phyloP scores from a whole-genome alignment of 2,888 invertebrate genomes.

The Nephrotoma flavescens region DNA sequence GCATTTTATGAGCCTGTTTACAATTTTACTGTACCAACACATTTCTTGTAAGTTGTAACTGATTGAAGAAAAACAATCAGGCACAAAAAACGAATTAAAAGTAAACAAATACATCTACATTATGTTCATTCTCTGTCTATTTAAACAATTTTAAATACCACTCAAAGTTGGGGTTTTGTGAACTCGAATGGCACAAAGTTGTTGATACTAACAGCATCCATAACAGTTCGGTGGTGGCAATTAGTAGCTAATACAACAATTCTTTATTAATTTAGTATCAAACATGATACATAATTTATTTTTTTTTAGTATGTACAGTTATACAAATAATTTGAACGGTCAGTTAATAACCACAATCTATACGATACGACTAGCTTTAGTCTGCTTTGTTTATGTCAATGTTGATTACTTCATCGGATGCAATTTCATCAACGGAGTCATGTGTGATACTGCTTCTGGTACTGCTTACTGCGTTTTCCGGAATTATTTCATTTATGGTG shows the following conservation, averaged over 20 bases:
- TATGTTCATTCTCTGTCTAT: no score
- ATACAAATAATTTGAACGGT: not conserved
- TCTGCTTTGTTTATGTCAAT: not conserved
- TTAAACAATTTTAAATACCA: no score
- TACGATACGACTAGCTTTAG: not conserved
- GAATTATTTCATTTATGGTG: not conserved
- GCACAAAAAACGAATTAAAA: no score
- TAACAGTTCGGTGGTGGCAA: no score
- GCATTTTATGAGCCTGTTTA: no score
- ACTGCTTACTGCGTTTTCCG: not conserved
- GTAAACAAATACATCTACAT: no score
- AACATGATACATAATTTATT: not conserved
- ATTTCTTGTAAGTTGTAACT: no score
- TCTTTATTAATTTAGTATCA: not conserved
- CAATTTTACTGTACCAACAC: no score
- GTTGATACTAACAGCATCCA: no score
- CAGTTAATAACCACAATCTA: not conserved
- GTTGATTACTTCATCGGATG: not conserved
- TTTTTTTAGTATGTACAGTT: not conserved
- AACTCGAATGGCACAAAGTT: no score
- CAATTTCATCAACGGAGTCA: not conserved
- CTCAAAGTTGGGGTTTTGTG: no score
- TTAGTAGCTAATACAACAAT: not conserved
- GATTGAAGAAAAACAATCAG: no score
- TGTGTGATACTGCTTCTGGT: not conserved